These are phyloP conservation scores for Alcedo quadribrachys DNA, from an alignment of 2,797 vertebrate species.

Conservation along the genomic window DNA sequence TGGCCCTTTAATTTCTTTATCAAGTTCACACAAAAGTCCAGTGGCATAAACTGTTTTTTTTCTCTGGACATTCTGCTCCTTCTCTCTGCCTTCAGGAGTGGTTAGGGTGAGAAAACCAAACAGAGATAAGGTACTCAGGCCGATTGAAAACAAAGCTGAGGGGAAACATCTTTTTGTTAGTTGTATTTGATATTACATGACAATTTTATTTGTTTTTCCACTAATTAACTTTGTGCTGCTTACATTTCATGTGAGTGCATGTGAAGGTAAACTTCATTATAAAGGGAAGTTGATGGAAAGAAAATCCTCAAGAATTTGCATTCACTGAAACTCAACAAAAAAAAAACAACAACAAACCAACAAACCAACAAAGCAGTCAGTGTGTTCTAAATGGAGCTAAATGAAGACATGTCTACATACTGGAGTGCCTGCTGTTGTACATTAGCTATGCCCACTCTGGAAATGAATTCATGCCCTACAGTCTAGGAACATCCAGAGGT, in stretches of 20 bases:
- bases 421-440: neutral
- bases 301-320: neutral
- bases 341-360: neutral
- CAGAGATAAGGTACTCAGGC: neutral
- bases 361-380: neutral
- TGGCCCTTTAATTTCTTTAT: neutral
- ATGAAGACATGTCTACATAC: neutral
- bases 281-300: neutral
- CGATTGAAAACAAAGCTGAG: neutral
- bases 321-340: neutral
- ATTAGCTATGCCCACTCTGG: neutral
- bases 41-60: neutral
- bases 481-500: neutral
- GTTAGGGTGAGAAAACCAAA: neutral
- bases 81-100: neutral
- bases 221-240: neutral
- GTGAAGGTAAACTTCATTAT: neutral
- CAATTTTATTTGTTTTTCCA: neutral
- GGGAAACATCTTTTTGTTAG: neutral
- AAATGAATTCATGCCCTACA: neutral
- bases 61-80: neutral
- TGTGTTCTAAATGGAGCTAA: neutral
- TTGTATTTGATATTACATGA: neutral
- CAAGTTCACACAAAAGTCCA: neutral
- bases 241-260: neutral